phyloP scores from a whole-genome alignment of 30 jellyfish, hydroid and myxozoan species.

The Morbakka virulenta region DNA sequence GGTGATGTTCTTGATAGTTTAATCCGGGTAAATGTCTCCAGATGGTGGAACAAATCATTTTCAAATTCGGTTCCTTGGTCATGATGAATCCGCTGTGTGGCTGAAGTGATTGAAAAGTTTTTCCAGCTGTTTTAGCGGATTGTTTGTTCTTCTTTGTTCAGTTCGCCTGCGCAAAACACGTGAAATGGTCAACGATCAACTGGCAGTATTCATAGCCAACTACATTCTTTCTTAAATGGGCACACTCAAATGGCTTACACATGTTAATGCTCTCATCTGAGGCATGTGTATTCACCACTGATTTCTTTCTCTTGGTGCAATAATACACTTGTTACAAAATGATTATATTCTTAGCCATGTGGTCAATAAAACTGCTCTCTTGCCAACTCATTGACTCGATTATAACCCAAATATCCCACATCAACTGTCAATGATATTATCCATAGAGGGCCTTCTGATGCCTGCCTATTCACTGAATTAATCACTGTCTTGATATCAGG shows the following conservation, averaged over 20 bases:
- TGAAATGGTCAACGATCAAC: slow-evolving; percentile 20
- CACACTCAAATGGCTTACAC: slow-evolving; percentile 33
- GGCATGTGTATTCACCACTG: slow-evolving; percentile 9
- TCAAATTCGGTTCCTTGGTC: slow-evolving; percentile 64
- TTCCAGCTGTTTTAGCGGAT: slow-evolving; percentile 44
- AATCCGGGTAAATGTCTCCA: slow-evolving; percentile 23
- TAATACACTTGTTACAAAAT: not conserved
- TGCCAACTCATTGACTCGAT: not conserved
- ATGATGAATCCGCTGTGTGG: slow-evolving; percentile 31
- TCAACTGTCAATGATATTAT: slow-evolving; percentile 16
- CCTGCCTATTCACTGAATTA: not conserved
- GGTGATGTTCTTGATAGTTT: slow-evolving; percentile 42
- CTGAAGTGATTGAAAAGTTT: slow-evolving; percentile 24
- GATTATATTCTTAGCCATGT: slow-evolving; percentile 16
- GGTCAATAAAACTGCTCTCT: slow-evolving; percentile 21
- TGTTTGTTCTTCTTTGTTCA: slow-evolving; percentile 36
- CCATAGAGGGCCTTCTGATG: slow-evolving; percentile 10
- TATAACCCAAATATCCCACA: slow-evolving; percentile 39
- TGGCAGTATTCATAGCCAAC: slow-evolving; percentile 46
- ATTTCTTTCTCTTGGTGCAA: slow-evolving; percentile 25
- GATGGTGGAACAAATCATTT: slow-evolving; percentile 15
- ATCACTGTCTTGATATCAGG: slow-evolving; percentile 5
- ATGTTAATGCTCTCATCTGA: not conserved
- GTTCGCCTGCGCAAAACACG: slow-evolving; percentile 43
- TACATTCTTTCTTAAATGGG: slow-evolving; percentile 28